These are phyloP conservation scores for Podilymbus podiceps DNA, from an alignment of 2,113 vertebrate genomes.

Conservation along the genomic window DNA sequence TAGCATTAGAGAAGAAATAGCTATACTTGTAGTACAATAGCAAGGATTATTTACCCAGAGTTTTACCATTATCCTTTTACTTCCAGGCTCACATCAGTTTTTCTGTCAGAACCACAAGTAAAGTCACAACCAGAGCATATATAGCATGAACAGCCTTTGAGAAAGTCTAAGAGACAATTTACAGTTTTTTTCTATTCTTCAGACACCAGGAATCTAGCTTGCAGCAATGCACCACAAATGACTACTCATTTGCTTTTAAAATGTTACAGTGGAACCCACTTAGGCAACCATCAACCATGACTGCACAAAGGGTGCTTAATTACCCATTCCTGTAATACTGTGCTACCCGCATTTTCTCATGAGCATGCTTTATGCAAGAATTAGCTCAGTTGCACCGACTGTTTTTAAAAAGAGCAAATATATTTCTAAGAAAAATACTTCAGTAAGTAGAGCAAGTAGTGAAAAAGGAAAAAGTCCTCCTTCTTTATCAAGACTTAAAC, in stretches of 20 bases:
- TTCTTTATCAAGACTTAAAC: not conserved
- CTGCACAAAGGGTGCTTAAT: not conserved
- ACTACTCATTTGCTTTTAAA: not conserved
- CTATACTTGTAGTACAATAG: not conserved
- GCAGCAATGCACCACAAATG: not conserved
- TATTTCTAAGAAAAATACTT: not conserved
- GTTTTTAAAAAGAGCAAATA: not conserved
- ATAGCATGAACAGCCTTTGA: not conserved
- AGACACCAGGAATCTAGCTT: not conserved
- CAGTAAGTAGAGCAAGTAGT: not conserved
- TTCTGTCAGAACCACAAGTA: not conserved
- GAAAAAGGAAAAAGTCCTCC: not conserved
- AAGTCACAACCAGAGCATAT: not conserved
- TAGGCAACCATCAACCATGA: not conserved
- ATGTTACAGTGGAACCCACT: not conserved
- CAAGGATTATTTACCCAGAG: conserved; percentile 24
- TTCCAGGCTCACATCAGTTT: not conserved
- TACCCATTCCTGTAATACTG: not conserved
- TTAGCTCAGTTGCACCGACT: not conserved
- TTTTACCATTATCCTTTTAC: not conserved
- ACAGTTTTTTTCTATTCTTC: not conserved
- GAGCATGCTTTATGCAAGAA: not conserved
- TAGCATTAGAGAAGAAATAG: not conserved
- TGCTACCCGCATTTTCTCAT: not conserved
- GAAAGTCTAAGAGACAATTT: not conserved